A percentile compares a stretch with the other conserved stretches of the same genome.
Conservation (phyloP, 2,888 invertebrate genomes). For the Adelphocoris suturalis region DNA sequence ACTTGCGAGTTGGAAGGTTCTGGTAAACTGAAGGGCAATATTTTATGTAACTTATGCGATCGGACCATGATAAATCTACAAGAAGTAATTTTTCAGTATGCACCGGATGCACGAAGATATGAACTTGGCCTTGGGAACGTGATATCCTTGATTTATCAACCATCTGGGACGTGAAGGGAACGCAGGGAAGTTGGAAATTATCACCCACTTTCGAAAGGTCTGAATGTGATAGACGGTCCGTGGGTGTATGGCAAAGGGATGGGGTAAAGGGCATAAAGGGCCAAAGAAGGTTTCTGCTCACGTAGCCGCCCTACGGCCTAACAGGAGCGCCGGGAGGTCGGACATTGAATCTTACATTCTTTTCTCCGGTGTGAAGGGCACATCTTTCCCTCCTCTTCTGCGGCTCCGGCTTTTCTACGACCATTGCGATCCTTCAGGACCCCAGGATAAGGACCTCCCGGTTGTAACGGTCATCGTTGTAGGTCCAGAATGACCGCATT, state of each 20-base stretch:
- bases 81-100: no score
- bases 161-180: neutral
- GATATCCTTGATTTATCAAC: neutral
- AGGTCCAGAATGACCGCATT: slow-evolving; percentile 51
- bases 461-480: slow-evolving; percentile 59
- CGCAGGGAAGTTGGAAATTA: slow-evolving; percentile 18
- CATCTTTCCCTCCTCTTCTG: neutral
- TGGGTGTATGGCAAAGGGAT: neutral
- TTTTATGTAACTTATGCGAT: no score
- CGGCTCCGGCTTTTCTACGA: neutral
- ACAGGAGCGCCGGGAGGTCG: slow-evolving; percentile 35
- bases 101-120: neutral
- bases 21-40: no score
- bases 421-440: slow-evolving; percentile 40
- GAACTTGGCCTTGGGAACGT: neutral
- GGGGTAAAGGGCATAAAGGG: slow-evolving; percentile 4
- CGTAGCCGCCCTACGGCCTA: slow-evolving; percentile 54
- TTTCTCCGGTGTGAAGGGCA: slow-evolving; percentile 34
- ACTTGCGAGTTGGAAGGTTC: no score
- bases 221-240: slow-evolving; percentile 53
- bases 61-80: no score
- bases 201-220: slow-evolving; percentile 63
- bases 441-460: slow-evolving; percentile 21
- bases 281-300: slow-evolving; percentile 48
- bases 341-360: slow-evolving; percentile 44